A percentile compares a stretch with the other conserved stretches of the same genome.
Conservation (phyloP, 2,113 vertebrate genomes). For the Jacana jacana region DNA sequence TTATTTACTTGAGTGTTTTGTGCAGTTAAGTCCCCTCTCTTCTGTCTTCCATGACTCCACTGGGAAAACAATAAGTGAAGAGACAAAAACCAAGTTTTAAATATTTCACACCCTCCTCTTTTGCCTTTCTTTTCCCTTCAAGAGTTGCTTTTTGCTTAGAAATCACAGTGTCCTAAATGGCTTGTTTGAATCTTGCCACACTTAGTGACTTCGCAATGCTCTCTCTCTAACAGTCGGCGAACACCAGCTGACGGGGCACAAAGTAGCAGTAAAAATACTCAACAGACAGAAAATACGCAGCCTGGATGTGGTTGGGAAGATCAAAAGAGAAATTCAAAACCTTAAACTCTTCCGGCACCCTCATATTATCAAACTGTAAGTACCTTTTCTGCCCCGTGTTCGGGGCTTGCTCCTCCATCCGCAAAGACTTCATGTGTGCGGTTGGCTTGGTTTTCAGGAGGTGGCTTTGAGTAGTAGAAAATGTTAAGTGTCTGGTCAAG, state of each 20-base stretch:
- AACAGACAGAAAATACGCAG: conserved; percentile 98
- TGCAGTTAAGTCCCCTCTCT: background rate
- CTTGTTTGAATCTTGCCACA: background rate
- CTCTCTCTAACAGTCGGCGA: conserved; percentile 86
- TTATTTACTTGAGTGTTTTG: conserved; percentile 1
- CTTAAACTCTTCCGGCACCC: conserved; percentile 98
- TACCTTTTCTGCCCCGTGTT: conserved; percentile 15
- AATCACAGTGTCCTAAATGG: background rate
- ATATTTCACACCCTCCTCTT: background rate
- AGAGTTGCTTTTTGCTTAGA: background rate
- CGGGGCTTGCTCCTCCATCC: background rate
- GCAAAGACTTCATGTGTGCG: background rate
- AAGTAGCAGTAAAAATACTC: conserved; percentile 98
- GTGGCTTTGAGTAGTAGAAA: background rate
- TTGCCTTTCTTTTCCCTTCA: background rate
- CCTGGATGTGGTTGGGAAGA: conserved; percentile 98
- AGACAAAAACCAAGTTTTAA: background rate
- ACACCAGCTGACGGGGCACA: conserved; percentile 96
- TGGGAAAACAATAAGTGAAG: background rate
- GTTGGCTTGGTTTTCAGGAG: background rate
- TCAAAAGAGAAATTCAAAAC: conserved; percentile 98
- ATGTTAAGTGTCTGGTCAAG: background rate
- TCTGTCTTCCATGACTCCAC: background rate
- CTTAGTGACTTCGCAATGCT: conserved; percentile 30
- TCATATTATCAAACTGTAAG: conserved; percentile 99